Evolutionary conservation across 2,888 invertebrate species (phyloP), one percentile per base, ranked within the genome.

Genomic region (Melanostoma scalare): DNA sequence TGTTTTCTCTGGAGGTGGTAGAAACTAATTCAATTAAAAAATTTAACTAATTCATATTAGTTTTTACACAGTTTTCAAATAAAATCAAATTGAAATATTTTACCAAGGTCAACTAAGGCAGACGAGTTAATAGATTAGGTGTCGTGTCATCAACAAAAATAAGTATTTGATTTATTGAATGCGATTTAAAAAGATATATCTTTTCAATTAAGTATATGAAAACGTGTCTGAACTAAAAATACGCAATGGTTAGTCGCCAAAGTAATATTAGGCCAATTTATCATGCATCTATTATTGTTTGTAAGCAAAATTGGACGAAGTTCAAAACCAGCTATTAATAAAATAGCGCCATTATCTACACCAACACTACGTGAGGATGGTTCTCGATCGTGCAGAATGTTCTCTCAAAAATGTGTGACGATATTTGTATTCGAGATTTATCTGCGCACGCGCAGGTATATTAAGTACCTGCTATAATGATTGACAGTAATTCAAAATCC

Each of bases 221-320:
- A 55, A 46, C 55, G 63, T 63, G 63, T 40, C 63, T 35, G 9
- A 33, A 30, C 46, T 8, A 63, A 20, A 73, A 65, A 48, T 40
- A 71, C 30, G 1, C 4, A 35, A 31, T 53, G 52, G 55, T 55
- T 56, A 31, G 61, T 42, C 48, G 53, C 31, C 63, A 20, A 72
- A 48, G 48, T 50, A 74, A 40, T 67, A 36, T 63, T 50, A 50
- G 31, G 6, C 3, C 38, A 58, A 74, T 75, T 75, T 53, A 55
- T 67, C 74, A 75, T 58, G 58, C 58, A 68, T 46, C 67, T 67
- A 60, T 67, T 38, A 48, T 36, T 40, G 52, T 20, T 20, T 20
- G 20, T 20, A 63, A 33, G 35, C 52, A 60, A 53, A 40, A 0
- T 75, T 75, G 75, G 68, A 68, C 4, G 56, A 38, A 3, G 3